Evolutionary conservation across 2,797 vertebrate species (phyloP).

Genomic region (Poecilia velifera): DNA sequence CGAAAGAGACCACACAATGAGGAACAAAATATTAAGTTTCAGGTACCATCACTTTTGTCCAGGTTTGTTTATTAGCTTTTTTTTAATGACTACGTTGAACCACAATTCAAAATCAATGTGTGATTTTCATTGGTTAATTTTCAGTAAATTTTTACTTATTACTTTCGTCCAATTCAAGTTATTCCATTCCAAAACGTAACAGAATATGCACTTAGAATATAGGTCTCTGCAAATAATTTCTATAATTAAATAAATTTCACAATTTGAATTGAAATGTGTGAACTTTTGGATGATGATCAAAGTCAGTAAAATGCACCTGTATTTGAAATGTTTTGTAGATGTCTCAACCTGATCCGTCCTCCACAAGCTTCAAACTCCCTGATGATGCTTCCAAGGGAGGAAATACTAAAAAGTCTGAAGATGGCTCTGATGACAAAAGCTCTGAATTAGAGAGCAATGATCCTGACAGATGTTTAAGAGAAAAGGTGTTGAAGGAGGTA

Average conservation of each 20-base stretch:
- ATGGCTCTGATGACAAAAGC: not conserved
- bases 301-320: not conserved
- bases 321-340: slow-evolving; percentile 48
- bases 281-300: not conserved
- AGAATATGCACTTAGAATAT: not conserved
- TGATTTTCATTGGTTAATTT: too few relatives aligned
- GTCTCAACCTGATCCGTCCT: slow-evolving; percentile 32
- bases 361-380: not conserved
- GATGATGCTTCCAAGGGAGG: not conserved
- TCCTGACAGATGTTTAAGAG: slow-evolving; percentile 28
- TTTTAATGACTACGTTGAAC: too few relatives aligned
- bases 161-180: too few relatives aligned
- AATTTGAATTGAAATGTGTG: not conserved
- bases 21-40: too few relatives aligned
- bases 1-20: too few relatives aligned
- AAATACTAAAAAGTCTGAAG: not conserved
- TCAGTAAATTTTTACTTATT: too few relatives aligned
- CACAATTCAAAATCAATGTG: too few relatives aligned
- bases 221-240: not conserved
- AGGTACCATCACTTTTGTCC: too few relatives aligned
- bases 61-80: too few relatives aligned
- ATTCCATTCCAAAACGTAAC: not conserved
- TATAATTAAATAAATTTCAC: not conserved
- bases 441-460: not conserved
- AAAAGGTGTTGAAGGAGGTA: slow-evolving; percentile 67